phyloP scores from a whole-genome alignment of 1,140 invertebrate species.

The Drosophila subobscura region DNA sequence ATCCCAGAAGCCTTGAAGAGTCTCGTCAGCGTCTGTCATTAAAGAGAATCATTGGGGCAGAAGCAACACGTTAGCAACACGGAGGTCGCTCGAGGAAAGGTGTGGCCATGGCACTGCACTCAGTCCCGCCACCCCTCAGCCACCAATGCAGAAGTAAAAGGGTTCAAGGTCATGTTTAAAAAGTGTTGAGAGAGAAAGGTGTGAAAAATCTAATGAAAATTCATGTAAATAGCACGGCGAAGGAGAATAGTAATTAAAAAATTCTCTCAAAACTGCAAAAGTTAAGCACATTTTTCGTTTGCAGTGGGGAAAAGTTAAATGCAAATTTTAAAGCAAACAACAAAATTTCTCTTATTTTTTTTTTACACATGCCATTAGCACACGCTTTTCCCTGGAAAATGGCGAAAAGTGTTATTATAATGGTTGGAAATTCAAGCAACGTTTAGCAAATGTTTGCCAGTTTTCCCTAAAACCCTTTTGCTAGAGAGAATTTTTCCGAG shows the following conservation, averaged over 20 bases:
- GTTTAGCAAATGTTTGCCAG: conserved; percentile 18
- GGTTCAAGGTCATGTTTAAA: conserved; percentile 39
- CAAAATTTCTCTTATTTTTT: conserved; percentile 19
- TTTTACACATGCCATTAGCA: conserved; percentile 1
- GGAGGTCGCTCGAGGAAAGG: conserved; percentile 11
- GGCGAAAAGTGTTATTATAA: conserved; percentile 1
- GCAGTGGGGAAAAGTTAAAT: conserved; percentile 15
- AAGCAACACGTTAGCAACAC: conserved; percentile 10
- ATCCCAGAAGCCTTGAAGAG: no score
- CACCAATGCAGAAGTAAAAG: conserved; percentile 7
- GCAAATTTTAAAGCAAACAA: conserved; percentile 9
- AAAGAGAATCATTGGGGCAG: conserved; percentile 46
- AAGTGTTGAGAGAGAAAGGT: conserved; percentile 7
- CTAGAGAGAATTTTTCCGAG: neutral
- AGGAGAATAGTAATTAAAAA: conserved; percentile 49
- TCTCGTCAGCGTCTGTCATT: conserved; percentile 43
- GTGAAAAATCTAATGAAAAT: conserved; percentile 34
- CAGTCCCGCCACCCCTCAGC: neutral
- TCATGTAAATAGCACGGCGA: conserved; percentile 56
- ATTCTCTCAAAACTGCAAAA: conserved; percentile 23
- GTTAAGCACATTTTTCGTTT: conserved; percentile 22
- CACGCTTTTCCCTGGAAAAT: neutral
- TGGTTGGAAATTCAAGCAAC: neutral
- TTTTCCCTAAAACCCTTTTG: neutral
- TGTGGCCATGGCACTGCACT: conserved; percentile 2